Evolutionary conservation across 1,140 invertebrate species (phyloP), one percentile per base, ranked within the genome.

Genomic region (Diorhabda carinulata): DNA sequence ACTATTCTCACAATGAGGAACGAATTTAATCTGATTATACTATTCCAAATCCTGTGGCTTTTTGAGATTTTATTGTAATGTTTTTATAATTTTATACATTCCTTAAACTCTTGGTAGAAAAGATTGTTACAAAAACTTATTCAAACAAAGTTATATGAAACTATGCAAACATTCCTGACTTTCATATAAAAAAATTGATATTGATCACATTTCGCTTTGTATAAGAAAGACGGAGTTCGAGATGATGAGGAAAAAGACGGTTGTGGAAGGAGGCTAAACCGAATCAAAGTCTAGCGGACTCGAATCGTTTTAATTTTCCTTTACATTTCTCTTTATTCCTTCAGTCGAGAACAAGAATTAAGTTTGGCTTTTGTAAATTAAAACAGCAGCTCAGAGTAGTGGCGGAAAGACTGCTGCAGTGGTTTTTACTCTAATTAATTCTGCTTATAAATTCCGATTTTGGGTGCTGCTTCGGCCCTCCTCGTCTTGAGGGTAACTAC

Each of bases 331-430:
- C 81, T 82, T 81, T 79, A 82, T 81, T 81, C 80, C 80, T 80
- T 80, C 78, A 80, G 76, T 78, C 77, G 47, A 76, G 78, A 81
- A 81, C 80, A 81, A 81, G 81, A 82, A 82, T 82, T 82, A 82
- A 82, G 80, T 82, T 82, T 82, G 81, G 81, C 81, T 82, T 82
- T 82, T 82, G 81, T 82, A 82, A 82, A 82, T 82, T 82, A 82
- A 82, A 82, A 82, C 80, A 80, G 80, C 77, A 78, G 72, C 74
- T 72, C 76, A 75, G 68, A 75, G 78, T 76, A 74, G 75, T 73
- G 47, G 73, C 70, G 73, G 66, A 64, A 71, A 68, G 74, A 73
- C 74, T 72, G 78, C 78, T 78, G 80, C 79, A 79, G 80, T 79
- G 80, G 80, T 81, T 82, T 82, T 81, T 81, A 81, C 74, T 81